Base-by-base conservation (phyloP, 2,113 vertebrate genomes). In the Cepphus grylle region DNA sequence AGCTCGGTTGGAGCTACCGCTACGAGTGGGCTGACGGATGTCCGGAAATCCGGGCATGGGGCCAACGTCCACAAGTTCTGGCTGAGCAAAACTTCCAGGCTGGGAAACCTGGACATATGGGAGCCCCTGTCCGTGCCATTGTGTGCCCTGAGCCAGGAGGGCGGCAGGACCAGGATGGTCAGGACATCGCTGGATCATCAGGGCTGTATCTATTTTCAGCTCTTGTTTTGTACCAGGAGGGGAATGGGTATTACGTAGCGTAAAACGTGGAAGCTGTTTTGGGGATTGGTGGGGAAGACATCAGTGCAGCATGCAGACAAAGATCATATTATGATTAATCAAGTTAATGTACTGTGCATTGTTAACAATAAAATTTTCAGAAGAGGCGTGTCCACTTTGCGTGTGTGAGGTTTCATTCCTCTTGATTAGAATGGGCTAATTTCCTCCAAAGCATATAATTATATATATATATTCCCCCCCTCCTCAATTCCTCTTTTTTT, bases 81-180 rank as follows among this genome's bases (percentile, higher is more conserved):
- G 42, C 90, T 29, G 81, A 73, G 22, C 25, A 79, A 7, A 36
- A 8, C 65, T 34, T n/a, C 53, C 90, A 88, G 90, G 23, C 79
- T 86, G 94, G 96, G 80, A 90, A 86, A 86, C 63, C 93, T 86
- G 94, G 76, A 18, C 95, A 96, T 59, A 83, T 74, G 95, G 85
- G 66, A 94, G 90, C 71, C 63, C 70, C 62, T 0, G 13, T 13
- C 59, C 6, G 21, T 58, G 83, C 27, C 66, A 9, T 40, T 0
- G 19, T 10, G 0, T 77, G 76, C 16, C 45, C 36, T 7, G 73
- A 61, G 86, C 74, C 94, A 82, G 86, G 73, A 81, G 89, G 91
- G 91, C 0, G 58, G 86, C 73, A 69, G 74, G 86, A 81, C 18
- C 65, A 5, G 76, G 49, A 21, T 6, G 9, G 49, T 7, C 52